Evolutionary conservation across 2,888 invertebrate species (phyloP).

Genomic region (Drosophila barbarae): DNA sequence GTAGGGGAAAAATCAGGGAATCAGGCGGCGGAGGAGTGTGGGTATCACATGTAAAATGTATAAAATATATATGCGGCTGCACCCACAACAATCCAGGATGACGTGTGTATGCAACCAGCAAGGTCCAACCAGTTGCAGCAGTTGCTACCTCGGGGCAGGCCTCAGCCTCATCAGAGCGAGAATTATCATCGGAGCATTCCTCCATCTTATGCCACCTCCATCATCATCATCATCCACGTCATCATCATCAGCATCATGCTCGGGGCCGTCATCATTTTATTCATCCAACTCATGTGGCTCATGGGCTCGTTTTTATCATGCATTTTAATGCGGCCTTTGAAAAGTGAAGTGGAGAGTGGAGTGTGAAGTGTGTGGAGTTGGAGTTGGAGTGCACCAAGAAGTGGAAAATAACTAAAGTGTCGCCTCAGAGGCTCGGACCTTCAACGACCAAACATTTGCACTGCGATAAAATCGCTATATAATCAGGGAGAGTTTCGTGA

Average conservation of each 20-base stretch:
- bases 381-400: conserved; percentile 61
- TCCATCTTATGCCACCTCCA: conserved; percentile 32
- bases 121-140: conserved; percentile 34
- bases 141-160: conserved; percentile 26
- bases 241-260: conserved; percentile 13
- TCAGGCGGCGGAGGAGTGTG: conserved; percentile 1
- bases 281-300: conserved; percentile 37
- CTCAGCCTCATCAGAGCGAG: conserved; percentile 40
- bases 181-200: conserved; percentile 58
- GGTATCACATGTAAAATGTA: conserved; percentile 49
- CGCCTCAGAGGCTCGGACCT: conserved; percentile 52
- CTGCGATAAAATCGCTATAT: conserved; percentile 24
- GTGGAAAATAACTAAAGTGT: conserved; percentile 73
- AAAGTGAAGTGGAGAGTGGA: conserved; percentile 62
- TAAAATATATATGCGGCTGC: conserved; percentile 33
- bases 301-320: conserved; percentile 55
- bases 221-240: conserved; percentile 16
- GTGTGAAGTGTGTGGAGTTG: conserved; percentile 29
- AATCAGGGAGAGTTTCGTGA: conserved; percentile 1
- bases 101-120: conserved; percentile 25
- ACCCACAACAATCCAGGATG: conserved; percentile 41
- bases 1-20: conserved; percentile 5
- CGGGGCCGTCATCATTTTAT: conserved; percentile 20
- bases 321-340: conserved; percentile 72
- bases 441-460: conserved; percentile 21